Percentiles rank a stretch among this genome's conserved stretches.
Conservation (phyloP, 2,113 vertebrate genomes). For the Channa argus region DNA sequence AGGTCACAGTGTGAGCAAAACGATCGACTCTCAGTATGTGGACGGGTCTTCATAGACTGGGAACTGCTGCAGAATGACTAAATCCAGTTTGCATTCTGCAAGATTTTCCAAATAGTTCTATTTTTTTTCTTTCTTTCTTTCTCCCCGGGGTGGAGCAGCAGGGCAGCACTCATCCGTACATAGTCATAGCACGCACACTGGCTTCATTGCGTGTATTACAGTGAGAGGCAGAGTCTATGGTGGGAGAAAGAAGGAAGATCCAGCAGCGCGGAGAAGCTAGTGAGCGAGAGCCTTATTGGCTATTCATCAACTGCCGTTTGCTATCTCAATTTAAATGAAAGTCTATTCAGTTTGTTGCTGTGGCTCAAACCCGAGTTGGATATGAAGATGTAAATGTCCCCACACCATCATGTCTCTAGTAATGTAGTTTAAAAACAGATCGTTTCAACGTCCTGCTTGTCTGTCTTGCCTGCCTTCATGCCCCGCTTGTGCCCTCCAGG, state of each 20-base stretch:
- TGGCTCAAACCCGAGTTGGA: constrained; percentile 50
- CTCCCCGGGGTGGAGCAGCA: constrained; percentile 29
- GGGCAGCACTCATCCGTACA: constrained; percentile 39
- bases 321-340: constrained; percentile 54
- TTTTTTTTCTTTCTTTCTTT: background rate
- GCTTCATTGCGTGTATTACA: constrained; percentile 17
- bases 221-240: background rate
- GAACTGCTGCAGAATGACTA: background rate
- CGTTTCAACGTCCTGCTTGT: background rate
- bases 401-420: background rate
- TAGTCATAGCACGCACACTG: constrained; percentile 42
- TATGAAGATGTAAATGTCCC: constrained; percentile 51
- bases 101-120: constrained; percentile 11
- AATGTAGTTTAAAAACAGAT: constrained; percentile 27
- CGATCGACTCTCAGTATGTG: background rate
- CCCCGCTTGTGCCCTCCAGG: background rate
- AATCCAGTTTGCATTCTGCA: constrained; percentile 19
- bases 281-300: constrained; percentile 17
- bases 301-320: constrained; percentile 34
- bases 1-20: constrained; percentile 15
- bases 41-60: constrained; percentile 4
- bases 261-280: too few species aligned
- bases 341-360: constrained; percentile 30
- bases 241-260: background rate
- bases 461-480: too few species aligned